Conservation (phyloP, 1,140 invertebrate genomes). For the Armadillidium nasatum region DNA sequence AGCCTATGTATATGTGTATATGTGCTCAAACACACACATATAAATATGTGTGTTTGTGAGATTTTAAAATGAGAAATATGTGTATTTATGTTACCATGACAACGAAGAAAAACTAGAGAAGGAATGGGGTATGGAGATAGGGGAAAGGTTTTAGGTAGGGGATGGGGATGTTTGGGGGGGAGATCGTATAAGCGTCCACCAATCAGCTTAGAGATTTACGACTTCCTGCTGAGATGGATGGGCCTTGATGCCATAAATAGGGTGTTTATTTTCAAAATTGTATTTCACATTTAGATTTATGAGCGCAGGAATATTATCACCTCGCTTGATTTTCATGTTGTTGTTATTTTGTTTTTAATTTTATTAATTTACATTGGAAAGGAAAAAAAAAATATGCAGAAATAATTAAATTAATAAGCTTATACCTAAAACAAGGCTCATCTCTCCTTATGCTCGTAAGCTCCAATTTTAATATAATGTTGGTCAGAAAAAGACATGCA, state of each 20-base stretch:
- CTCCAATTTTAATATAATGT: no score
- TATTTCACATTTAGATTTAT: constrained; percentile 10
- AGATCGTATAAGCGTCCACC: constrained; percentile 4
- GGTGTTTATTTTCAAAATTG: constrained; percentile 13
- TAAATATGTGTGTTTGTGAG: no score
- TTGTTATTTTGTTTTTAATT: no score
- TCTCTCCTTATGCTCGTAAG: no score
- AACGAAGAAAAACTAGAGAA: background rate
- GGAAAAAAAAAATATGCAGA: no score
- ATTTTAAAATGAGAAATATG: no score
- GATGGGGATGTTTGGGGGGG: background rate
- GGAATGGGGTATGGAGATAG: background rate
- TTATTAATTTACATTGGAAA: no score
- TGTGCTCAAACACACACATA: no score
- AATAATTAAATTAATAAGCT: no score
- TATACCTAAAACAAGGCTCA: no score
- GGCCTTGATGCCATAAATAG: constrained; percentile 9
- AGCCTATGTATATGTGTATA: no score
- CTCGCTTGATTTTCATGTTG: background rate
- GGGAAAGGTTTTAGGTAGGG: background rate
- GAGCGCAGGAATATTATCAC: background rate
- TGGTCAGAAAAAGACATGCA: no score
- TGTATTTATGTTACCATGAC: background rate
- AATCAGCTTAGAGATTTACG: constrained; percentile 12
- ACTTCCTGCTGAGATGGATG: constrained; percentile 11